Percentiles rank a stretch among this genome's conserved stretches.
phyloP scores from a whole-genome alignment of 2,888 invertebrate species.

The Sacculina carcini region DNA sequence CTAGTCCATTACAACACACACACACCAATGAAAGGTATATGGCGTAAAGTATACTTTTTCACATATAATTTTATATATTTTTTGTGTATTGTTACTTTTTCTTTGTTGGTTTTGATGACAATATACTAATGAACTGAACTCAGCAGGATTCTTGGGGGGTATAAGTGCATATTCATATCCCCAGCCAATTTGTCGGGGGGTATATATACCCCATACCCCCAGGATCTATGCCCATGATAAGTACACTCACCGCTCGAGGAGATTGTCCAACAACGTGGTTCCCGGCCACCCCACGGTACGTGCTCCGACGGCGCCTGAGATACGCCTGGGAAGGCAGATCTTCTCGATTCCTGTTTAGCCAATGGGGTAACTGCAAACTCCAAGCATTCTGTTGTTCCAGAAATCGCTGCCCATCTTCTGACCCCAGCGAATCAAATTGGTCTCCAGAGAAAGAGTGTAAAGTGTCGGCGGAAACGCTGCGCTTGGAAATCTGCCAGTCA shows the following conservation, averaged over 20 bases:
- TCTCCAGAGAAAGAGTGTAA: no score
- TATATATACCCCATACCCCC: no score
- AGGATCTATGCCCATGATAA: not conserved
- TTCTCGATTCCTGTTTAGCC: not conserved
- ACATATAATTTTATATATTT: no score
- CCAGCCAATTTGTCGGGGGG: no score
- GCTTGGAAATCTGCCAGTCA: not conserved
- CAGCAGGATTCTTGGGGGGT: no score
- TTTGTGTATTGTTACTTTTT: no score
- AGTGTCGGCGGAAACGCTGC: no score
- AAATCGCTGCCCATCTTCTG: not conserved
- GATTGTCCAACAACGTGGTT: conserved; percentile 29
- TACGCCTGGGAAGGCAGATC: not conserved
- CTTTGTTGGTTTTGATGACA: no score
- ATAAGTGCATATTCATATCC: no score
- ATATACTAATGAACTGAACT: no score
- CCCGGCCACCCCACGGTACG: conserved; percentile 13
- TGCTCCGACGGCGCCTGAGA: conserved; percentile 6
- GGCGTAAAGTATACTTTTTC: no score
- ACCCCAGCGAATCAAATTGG: no score
- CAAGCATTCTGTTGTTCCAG: not conserved
- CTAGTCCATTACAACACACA: not conserved
- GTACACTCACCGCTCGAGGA: conserved; percentile 41
- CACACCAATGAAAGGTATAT: not conserved
- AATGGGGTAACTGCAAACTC: not conserved